Evolutionary conservation across 2,797 vertebrate genomes (phyloP).

Genomic region (Sebastes nivosus): DNA sequence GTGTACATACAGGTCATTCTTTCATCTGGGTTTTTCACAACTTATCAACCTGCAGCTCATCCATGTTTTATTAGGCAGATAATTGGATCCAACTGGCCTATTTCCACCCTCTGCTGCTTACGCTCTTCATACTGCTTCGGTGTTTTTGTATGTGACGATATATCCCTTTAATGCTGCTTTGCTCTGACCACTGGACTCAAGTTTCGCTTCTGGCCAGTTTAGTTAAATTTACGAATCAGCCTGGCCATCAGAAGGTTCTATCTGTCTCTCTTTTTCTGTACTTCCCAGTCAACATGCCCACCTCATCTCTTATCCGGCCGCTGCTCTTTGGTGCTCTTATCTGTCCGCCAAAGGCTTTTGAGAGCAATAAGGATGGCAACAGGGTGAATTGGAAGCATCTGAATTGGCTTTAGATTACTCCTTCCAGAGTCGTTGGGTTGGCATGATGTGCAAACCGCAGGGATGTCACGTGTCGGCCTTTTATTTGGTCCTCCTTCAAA

Average conservation of each 20-base stretch:
- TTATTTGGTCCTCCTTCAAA: slow-evolving; percentile 81
- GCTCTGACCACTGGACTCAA: not conserved
- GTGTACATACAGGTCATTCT: slow-evolving; percentile 18
- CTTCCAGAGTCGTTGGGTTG: slow-evolving; percentile 44
- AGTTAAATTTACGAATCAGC: not conserved
- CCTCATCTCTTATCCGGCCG: slow-evolving; percentile 1
- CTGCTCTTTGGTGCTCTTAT: slow-evolving; percentile 14
- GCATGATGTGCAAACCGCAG: slow-evolving; percentile 63
- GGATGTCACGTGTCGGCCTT: slow-evolving; percentile 73
- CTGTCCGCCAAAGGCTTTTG: slow-evolving; percentile 32
- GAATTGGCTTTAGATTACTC: slow-evolving; percentile 63
- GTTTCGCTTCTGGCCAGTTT: not conserved
- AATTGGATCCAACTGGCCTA: slow-evolving; percentile 44
- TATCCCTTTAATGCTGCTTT: not conserved
- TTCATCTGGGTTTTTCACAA: slow-evolving; percentile 30
- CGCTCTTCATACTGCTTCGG: not conserved
- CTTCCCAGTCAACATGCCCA: slow-evolving; percentile 5
- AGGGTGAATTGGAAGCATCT: slow-evolving; percentile 71
- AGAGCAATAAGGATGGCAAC: slow-evolving; percentile 49
- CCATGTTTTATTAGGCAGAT: slow-evolving; percentile 58
- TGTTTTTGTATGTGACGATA: not conserved
- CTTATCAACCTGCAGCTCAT: slow-evolving; percentile 53
- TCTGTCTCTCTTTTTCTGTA: not conserved
- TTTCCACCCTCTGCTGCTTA: slow-evolving; percentile 24
- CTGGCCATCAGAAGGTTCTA: slow-evolving; percentile 5